Percentiles rank a stretch among this genome's conserved stretches.
Evolutionary conservation across 30 jellyfish, hydroid and myxozoan genomes (phyloP).

Genomic region (Nemopilema nomurai): DNA sequence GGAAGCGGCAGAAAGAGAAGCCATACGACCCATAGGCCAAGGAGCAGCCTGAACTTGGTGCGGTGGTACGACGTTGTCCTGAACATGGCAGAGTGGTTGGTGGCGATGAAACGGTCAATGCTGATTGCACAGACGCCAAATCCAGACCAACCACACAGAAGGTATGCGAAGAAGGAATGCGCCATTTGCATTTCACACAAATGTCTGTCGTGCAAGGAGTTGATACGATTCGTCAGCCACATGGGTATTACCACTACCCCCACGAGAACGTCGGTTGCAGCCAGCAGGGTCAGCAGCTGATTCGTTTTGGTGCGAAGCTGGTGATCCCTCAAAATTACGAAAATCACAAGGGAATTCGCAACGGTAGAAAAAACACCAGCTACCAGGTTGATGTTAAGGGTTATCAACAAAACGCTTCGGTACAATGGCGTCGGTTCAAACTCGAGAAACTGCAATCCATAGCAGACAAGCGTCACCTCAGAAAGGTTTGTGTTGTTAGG

Average conservation of each 20-base stretch:
- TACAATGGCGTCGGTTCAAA: neutral
- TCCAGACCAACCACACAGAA: neutral
- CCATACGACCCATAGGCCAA: conserved; percentile 3
- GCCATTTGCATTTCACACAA: neutral
- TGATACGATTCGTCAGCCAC: neutral
- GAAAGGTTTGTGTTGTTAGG: neutral
- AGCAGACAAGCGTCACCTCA: neutral
- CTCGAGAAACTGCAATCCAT: conserved; percentile 14
- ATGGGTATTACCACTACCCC: neutral
- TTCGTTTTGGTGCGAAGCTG: neutral
- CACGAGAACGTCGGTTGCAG: neutral
- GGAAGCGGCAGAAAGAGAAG: neutral
- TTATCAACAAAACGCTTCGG: neutral
- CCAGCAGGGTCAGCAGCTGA: conserved; percentile 7
- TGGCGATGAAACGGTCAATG: conserved; percentile 5
- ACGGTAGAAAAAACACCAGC: neutral
- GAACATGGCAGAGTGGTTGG: neutral
- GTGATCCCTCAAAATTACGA: neutral
- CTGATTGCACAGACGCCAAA: neutral
- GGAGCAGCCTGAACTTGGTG: neutral
- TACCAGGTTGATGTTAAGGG: neutral
- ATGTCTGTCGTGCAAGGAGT: neutral
- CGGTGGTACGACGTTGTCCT: neutral
- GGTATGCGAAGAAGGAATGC: conserved; percentile 5
- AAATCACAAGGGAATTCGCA: neutral